Percentiles rank a stretch among this genome's conserved stretches.
These are phyloP conservation scores for Drepana falcataria DNA, from an alignment of 2,888 invertebrate species.

Conservation along the genomic window DNA sequence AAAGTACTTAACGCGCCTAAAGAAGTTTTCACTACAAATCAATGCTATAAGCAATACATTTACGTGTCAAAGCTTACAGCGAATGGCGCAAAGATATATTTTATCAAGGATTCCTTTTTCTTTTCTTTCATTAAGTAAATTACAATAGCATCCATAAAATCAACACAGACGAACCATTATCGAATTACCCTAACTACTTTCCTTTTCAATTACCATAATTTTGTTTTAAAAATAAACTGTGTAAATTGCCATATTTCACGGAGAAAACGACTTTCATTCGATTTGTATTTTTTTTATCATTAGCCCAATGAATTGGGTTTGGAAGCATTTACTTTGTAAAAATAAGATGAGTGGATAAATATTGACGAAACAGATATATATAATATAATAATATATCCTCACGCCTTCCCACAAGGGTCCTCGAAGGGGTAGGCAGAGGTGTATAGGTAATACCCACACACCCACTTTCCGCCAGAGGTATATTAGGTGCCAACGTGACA, in stretches of 20 bases:
- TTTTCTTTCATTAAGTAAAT: neutral
- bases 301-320: slow-evolving; percentile 9
- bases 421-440: no score
- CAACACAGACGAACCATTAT: neutral
- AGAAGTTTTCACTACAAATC: no score
- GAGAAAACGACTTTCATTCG: slow-evolving; percentile 19
- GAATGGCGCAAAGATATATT: neutral
- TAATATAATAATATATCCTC: no score
- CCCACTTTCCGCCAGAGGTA: no score
- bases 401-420: no score
- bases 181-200: slow-evolving; percentile 5
- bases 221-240: slow-evolving; percentile 28
- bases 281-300: slow-evolving; percentile 16
- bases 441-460: no score
- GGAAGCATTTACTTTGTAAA: neutral
- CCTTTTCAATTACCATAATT: slow-evolving; percentile 25
- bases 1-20: no score
- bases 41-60: no score
- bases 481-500: no score
- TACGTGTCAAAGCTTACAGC: no score
- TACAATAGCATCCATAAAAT: neutral
- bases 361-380: no score
- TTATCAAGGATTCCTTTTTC: neutral
- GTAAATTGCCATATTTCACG: slow-evolving; percentile 24
- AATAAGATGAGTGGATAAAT: no score